A percentile compares a stretch with the other conserved stretches of the same genome.
phyloP scores from a whole-genome alignment of 2,113 vertebrate species.

The Mesitornis unicolor region DNA sequence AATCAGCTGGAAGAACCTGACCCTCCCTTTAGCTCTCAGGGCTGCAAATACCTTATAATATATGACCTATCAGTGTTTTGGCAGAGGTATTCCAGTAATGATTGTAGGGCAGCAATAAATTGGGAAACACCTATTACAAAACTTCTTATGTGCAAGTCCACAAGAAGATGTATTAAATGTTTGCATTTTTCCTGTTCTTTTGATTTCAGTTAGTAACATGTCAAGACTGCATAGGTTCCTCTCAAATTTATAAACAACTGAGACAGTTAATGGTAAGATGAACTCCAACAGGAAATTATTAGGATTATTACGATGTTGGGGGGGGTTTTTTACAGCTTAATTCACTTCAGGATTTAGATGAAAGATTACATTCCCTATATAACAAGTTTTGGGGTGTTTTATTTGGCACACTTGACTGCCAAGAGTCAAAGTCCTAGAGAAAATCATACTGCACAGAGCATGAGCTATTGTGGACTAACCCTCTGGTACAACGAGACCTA shows the following conservation, averaged over 20 bases:
- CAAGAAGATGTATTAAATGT: background rate
- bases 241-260: background rate
- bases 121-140: conserved; percentile 32
- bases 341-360: background rate
- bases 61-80: conserved; percentile 22
- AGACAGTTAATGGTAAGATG: background rate
- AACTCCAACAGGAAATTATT: background rate
- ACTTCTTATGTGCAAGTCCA: conserved; percentile 4
- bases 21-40: conserved; percentile 6
- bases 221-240: background rate
- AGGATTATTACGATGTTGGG: background rate
- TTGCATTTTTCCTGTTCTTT: conserved; percentile 30
- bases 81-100: conserved; percentile 13
- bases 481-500: background rate
- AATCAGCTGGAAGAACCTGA: background rate
- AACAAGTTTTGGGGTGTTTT: background rate
- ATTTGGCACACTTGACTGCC: background rate
- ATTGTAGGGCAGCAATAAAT: conserved; percentile 18
- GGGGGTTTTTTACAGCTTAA: background rate
- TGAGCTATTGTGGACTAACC: background rate
- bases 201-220: conserved; percentile 21
- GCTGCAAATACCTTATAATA: conserved; percentile 36
- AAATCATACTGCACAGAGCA: background rate
- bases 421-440: background rate
- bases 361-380: background rate